Base-by-base conservation (phyloP, 2,888 invertebrate genomes). In the Sesamia inferens region DNA sequence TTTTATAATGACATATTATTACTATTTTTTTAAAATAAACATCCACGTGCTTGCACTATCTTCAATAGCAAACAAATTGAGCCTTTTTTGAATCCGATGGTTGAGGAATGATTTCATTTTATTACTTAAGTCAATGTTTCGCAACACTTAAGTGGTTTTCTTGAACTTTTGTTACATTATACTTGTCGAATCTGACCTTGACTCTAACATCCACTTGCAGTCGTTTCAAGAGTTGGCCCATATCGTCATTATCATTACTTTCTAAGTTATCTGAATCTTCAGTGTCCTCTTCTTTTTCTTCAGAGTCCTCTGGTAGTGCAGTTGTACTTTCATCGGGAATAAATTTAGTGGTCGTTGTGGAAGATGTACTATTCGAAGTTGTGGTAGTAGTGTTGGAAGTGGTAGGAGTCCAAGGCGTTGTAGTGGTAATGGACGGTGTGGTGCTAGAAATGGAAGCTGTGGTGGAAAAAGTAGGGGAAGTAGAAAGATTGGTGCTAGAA, bases 181-280 rank as follows among this genome's bases (percentile, higher is more conserved):
- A 90, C 72, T 58, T 58, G 16, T 58, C 16, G 16, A 58, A 31
- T 58, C 16, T 16, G 48, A 95, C 94, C 75, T 93, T 93, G 22
- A 95, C 94, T 76, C 93, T 93, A 19, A 95, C 95, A 77, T 91
- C 90, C 0, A 95, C 92, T 84, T 93, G 90, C 51, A 95, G 86
- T 63, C 90, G 92, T 84, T 95, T 95, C 24, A 94, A 82, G 4
- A 94, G 85, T 47, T 95, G 88, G 0, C 90, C 86, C 5, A 92
- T 55, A 57, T 94, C 87, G 47, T 92, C 92, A 19, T 91, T 92
- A 22, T 65, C 11, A 13, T 87, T 85, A 3, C 82, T 85, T n/a
- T 66, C 66, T 19, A n/a, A 51, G 51, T 14, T 39, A 16, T 87
- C 87, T 13, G 80, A 74, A 44, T 87, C 87, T 11, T 44, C 44